Percentiles rank a stretch among this genome's conserved stretches.
Conservation (phyloP, 2,113 vertebrate species). For the Sphaerodactylus townsendi region DNA sequence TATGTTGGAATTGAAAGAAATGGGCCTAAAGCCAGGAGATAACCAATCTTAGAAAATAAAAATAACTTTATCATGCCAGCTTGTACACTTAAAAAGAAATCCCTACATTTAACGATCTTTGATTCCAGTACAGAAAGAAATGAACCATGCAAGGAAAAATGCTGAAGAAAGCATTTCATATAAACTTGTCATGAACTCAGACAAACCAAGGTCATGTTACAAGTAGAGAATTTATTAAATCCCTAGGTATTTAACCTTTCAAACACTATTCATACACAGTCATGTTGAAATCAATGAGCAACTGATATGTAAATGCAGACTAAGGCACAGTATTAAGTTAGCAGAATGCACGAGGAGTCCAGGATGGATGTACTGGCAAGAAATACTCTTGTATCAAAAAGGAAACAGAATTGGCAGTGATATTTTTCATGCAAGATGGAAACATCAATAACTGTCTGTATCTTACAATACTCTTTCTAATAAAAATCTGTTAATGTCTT, state of each 20-base stretch:
- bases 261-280: not conserved
- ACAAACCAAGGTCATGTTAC: not conserved
- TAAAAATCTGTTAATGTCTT: not conserved
- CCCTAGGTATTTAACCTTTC: not conserved
- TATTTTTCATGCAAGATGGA: not conserved
- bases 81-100: not conserved
- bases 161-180: not conserved
- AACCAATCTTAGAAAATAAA: not conserved
- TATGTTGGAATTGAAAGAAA: constrained; percentile 28
- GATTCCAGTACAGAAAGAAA: constrained; percentile 18
- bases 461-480: not conserved
- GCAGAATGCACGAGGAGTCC: not conserved
- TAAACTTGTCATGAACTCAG: constrained; percentile 1
- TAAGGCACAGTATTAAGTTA: not conserved
- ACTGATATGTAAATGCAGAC: not conserved
- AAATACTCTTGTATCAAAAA: not conserved
- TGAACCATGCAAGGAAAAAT: not conserved
- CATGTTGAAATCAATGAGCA: not conserved
- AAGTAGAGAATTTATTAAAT: not conserved
- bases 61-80: not conserved
- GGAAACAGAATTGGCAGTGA: not conserved
- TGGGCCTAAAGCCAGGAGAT: not conserved
- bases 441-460: not conserved
- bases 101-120: not conserved
- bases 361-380: not conserved